phyloP scores from a whole-genome alignment of 1,140 invertebrate species.

The Tetramorium simillimum region DNA sequence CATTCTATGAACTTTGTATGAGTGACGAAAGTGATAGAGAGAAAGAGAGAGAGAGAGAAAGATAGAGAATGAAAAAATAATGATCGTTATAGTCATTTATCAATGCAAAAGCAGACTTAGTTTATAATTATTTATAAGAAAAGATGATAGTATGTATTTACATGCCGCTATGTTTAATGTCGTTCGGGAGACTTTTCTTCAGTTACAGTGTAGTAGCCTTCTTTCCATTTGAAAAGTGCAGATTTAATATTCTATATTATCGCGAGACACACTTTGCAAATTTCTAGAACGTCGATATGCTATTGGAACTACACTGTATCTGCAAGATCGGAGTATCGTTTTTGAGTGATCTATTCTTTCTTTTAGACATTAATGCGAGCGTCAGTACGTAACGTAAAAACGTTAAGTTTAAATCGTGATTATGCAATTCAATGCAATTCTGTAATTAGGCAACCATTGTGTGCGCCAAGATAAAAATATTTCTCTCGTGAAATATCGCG shows the following conservation, averaged over 20 bases:
- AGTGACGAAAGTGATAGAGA: conserved; percentile 32
- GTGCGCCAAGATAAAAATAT: neutral
- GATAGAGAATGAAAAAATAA: conserved; percentile 59
- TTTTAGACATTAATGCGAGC: conserved; percentile 28
- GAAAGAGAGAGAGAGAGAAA: conserved; percentile 43
- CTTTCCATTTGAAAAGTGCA: conserved; percentile 13
- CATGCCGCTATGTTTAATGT: conserved; percentile 57
- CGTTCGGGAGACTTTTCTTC: conserved; percentile 44
- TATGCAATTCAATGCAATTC: conserved; percentile 55
- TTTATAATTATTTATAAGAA: conserved; percentile 77
- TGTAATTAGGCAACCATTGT: neutral
- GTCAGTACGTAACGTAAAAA: conserved; percentile 1
- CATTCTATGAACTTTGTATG: conserved; percentile 45
- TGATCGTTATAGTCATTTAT: conserved; percentile 80
- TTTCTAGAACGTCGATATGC: conserved; percentile 29
- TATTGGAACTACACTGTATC: conserved; percentile 58
- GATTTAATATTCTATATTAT: conserved; percentile 21
- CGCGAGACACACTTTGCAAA: conserved; percentile 16
- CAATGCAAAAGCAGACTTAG: conserved; percentile 79
- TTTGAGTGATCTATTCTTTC: conserved; percentile 61
- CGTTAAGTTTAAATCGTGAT: conserved; percentile 40
- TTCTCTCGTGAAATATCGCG: neutral
- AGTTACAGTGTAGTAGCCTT: conserved; percentile 50
- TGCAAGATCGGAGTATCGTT: conserved; percentile 57
- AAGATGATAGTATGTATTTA: conserved; percentile 65